Evolutionary conservation across 2,888 invertebrate genomes (phyloP).

Genomic region (Crossocerus cetratus): DNA sequence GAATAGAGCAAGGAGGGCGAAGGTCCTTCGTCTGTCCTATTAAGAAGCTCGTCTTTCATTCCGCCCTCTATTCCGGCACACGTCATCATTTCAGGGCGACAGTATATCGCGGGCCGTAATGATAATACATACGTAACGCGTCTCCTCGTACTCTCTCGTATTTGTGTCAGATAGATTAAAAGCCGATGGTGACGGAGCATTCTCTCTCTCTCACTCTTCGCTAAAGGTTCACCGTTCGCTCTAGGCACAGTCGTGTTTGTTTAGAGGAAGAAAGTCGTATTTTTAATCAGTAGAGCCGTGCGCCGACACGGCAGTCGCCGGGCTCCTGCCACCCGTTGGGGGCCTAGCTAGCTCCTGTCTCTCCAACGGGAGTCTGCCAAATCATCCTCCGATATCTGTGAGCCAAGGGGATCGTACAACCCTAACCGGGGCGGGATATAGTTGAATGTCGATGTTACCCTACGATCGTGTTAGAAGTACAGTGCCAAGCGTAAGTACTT

Average conservation of each 20-base stretch:
- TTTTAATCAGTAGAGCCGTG: conserved; percentile 62
- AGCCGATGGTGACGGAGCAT: conserved; percentile 28
- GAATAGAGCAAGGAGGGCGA: neutral
- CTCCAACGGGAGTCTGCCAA: conserved; percentile 68
- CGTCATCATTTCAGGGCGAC: conserved; percentile 1
- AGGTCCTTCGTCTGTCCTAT: neutral
- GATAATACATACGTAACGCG: neutral
- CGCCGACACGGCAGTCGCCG: conserved; percentile 62
- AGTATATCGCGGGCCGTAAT: conserved; percentile 1
- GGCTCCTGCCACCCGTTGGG: conserved; percentile 39
- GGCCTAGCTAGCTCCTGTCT: conserved; percentile 28
- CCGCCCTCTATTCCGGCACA: neutral
- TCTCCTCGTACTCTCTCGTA: conserved; percentile 19
- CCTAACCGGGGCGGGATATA: too few species aligned
- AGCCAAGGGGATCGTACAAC: neutral
- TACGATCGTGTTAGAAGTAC: too few species aligned
- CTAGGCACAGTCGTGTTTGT: conserved; percentile 68
- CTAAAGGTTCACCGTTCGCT: conserved; percentile 46
- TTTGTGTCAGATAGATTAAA: conserved; percentile 32
- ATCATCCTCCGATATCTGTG: conserved; percentile 48
- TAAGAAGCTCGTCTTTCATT: neutral
- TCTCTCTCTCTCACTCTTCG: conserved; percentile 15
- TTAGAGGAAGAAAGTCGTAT: conserved; percentile 63
- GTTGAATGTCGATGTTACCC: too few species aligned
- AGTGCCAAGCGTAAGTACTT: too few species aligned